Evolutionary conservation across 2,113 vertebrate species (phyloP).

Genomic region (Atrichornis clamosus): DNA sequence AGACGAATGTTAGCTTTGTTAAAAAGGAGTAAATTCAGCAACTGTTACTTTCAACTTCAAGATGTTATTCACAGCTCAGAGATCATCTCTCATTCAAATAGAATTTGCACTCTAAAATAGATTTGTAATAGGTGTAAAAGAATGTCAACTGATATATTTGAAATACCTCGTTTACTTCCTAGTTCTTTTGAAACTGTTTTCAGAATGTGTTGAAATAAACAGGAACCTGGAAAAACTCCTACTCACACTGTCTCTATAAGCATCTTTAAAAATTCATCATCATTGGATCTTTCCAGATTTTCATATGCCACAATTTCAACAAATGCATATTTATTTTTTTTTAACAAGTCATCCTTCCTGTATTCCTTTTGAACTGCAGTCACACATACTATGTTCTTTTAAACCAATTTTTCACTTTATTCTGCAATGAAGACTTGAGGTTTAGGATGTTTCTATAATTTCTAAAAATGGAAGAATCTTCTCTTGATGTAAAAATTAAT

Average conservation of each 20-base stretch:
- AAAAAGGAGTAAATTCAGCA: neutral
- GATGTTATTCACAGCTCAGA: neutral
- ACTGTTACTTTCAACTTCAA: neutral
- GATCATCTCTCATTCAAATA: neutral
- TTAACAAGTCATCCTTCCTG: neutral
- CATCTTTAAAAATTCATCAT: neutral
- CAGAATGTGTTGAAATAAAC: neutral
- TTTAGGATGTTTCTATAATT: neutral
- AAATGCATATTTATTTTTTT: neutral
- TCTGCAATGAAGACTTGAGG: neutral
- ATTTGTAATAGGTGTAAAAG: neutral
- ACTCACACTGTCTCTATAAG: neutral
- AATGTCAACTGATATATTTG: neutral
- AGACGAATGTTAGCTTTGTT: neutral
- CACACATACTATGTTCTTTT: neutral
- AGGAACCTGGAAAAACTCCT: neutral
- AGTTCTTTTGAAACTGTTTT: neutral
- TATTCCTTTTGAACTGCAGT: neutral
- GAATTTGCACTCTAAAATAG: slow-evolving; percentile 5
- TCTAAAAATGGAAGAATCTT: neutral
- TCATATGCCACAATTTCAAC: neutral
- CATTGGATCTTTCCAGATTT: neutral
- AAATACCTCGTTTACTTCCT: neutral
- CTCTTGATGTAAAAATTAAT: neutral
- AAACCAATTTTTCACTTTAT: neutral